Evolutionary conservation across 2,888 invertebrate species (phyloP), one percentile per base, ranked within the genome.

Genomic region (Elmis aenea): DNA sequence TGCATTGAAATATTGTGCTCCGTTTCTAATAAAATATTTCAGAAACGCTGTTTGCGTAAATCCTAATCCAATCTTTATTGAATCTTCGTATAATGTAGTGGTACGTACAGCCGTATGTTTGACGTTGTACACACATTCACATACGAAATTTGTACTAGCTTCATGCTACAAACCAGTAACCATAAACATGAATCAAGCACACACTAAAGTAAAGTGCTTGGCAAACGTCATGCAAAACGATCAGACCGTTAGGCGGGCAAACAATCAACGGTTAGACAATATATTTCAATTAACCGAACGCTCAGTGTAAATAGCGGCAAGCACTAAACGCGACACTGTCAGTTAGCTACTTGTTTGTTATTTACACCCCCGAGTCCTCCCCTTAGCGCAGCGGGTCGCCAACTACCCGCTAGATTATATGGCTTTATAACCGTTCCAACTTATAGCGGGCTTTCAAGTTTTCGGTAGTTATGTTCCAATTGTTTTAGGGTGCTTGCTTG

Each of bases 311-410:
- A 56, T 58, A 56, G 53, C 54, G 57, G 55, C 59, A 55, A 51
- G 58, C 48, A 52, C 53, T 56, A 55, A 46, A 48, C 49, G 49
- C 52, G 49, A 58, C 57, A 57, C 58, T 62, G 61, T 63, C 63
- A 63, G 61, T 63, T 63, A 60, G 62, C 61, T 61, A 62, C 61
- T 65, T 62, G 62, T 64, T 62, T 61, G 62, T 62, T 64, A 64
- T 64, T 66, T 64, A 63, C 64, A 61, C 58, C 59, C 60, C 50
- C 35, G 46, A 40, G 43, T 37, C 42, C 42, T 36, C 33, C 40
- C 46, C 42, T 38, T 35, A 41, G 42, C 51, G 32, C 50, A 43
- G 47, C 52, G 50, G 54, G 51, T 46, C 44, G 46, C 52, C 52
- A 51, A 52, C 52, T 52, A 54, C 52, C 54, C 54, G 49, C 51